Percentiles rank a stretch among this genome's conserved stretches.
Conservation (phyloP, 2,797 vertebrate genomes). For the Mus caroli region DNA sequence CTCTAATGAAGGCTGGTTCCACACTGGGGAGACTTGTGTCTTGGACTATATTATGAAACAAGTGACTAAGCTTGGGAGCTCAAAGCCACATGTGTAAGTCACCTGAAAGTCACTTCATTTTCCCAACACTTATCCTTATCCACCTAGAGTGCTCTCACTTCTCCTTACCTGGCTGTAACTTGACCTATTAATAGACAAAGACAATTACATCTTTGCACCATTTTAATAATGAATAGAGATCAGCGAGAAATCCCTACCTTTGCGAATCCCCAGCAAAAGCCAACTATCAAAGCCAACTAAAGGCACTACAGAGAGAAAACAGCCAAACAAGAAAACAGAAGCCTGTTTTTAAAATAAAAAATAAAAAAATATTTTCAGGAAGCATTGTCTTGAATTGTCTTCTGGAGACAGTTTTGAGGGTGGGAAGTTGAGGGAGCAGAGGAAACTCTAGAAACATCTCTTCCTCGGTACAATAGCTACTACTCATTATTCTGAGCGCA, state of each 20-base stretch:
- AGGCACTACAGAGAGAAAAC: not conserved
- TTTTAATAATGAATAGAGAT: not conserved
- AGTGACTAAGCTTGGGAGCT: not conserved
- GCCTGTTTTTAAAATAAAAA: not conserved
- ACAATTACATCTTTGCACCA: not conserved
- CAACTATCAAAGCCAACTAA: slow-evolving; percentile 11
- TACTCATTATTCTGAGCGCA: slow-evolving; percentile 44
- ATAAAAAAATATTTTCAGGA: not conserved
- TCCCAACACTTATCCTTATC: not conserved
- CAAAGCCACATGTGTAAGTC: not conserved
- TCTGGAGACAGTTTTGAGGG: not conserved
- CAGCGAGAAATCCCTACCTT: not conserved
- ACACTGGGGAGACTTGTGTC: not conserved
- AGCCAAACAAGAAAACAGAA: not conserved
- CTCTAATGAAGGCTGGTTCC: not conserved
- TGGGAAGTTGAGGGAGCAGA: not conserved
- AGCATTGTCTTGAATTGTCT: slow-evolving; percentile 36
- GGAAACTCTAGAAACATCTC: slow-evolving; percentile 21
- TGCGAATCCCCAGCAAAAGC: not conserved
- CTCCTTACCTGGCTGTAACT: slow-evolving; percentile 5
- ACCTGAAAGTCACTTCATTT: not conserved
- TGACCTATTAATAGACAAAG: not conserved
- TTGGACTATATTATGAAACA: slow-evolving; percentile 11
- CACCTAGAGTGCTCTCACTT: not conserved
- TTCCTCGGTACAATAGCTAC: not conserved